Conservation (phyloP, 2,888 invertebrate genomes). For the Thysanoteuthis rhombus region DNA sequence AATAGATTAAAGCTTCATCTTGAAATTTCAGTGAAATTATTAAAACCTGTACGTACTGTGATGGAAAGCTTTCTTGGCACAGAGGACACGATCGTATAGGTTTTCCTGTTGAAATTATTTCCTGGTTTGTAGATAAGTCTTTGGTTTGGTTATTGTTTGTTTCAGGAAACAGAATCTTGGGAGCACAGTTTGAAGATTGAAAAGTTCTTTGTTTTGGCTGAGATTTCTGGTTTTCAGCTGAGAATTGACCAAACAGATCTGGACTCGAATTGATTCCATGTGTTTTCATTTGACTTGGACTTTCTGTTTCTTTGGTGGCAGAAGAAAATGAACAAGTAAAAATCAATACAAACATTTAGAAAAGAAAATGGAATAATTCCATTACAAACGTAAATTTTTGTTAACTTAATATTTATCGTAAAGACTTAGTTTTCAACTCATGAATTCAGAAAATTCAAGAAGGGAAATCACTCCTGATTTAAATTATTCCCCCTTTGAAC, state of each 20-base stretch:
- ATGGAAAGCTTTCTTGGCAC: background rate
- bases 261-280: background rate
- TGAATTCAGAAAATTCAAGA: too few relatives aligned
- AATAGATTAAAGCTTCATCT: too few relatives aligned
- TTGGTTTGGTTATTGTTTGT: background rate
- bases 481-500: too few relatives aligned
- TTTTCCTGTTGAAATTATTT: background rate
- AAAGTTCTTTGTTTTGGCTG: background rate
- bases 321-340: too few relatives aligned
- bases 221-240: background rate
- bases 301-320: background rate
- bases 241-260: background rate
- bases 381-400: too few relatives aligned
- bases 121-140: background rate
- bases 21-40: background rate
- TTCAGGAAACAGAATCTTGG: background rate
- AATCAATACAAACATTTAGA: background rate
- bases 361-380: background rate
- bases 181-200: background rate
- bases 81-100: background rate
- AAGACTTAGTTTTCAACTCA: too few relatives aligned
- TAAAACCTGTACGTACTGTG: background rate
- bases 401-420: too few relatives aligned
- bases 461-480: too few relatives aligned
- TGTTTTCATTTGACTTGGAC: background rate